These are phyloP conservation scores for Elmis aenea DNA, from an alignment of 2,888 invertebrate species.

Conservation along the genomic window DNA sequence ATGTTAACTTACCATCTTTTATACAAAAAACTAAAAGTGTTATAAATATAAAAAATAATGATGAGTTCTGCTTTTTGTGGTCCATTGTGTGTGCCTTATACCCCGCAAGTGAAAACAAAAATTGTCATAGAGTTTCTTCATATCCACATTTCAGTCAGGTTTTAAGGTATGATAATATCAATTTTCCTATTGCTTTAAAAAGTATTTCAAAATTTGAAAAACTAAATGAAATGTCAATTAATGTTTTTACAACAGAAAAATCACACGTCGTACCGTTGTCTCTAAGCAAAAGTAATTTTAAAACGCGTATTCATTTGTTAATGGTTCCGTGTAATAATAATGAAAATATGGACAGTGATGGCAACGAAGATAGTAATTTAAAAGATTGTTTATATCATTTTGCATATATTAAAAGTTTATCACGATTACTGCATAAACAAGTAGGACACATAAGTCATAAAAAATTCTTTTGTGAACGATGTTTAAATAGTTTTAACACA, in stretches of 20 bases:
- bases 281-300: conserved; percentile 7
- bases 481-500: conserved; percentile 8
- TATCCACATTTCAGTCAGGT: conserved; percentile 17
- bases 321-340: conserved; percentile 2
- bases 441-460: too few relatives aligned
- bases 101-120: conserved; percentile 8
- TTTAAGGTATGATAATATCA: conserved; percentile 17
- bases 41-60: conserved; percentile 25
- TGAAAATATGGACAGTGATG: too few relatives aligned
- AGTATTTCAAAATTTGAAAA: too few relatives aligned
- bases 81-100: too few relatives aligned
- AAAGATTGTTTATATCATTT: conserved; percentile 7
- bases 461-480: too few relatives aligned
- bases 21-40: conserved; percentile 21
- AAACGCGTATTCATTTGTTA: conserved; percentile 1
- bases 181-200: conserved; percentile 24
- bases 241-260: conserved; percentile 21
- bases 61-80: too few relatives aligned
- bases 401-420: conserved; percentile 6
- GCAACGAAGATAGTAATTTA: not conserved
- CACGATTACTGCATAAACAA: conserved; percentile 10
- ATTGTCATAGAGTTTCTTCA: too few relatives aligned
- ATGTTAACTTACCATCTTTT: conserved; percentile 14
- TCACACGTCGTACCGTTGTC: conserved; percentile 9
- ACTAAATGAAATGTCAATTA: conserved; percentile 19